A percentile compares a stretch with the other conserved stretches of the same genome.
Evolutionary conservation across 2,888 invertebrate species (phyloP).

Genomic region (Campoplex capitator): DNA sequence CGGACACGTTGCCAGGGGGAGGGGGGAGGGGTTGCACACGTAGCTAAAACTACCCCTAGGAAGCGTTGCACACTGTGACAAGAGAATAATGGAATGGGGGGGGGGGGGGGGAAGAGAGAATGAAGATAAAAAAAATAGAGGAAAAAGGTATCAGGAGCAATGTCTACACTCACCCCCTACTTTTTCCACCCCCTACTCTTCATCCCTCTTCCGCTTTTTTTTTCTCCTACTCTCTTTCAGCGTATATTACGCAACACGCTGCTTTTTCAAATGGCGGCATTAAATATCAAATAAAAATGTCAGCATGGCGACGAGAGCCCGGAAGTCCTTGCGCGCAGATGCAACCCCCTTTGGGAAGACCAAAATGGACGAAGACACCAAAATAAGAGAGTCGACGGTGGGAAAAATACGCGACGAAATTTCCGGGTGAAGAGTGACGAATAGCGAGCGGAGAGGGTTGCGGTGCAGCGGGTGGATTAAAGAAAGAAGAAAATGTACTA

Average conservation of each 20-base stretch:
- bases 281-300: constrained; percentile 67
- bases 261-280: constrained; percentile 59
- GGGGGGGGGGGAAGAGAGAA: not conserved
- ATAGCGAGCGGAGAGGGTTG: constrained; percentile 22
- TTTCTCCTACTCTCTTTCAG: not conserved
- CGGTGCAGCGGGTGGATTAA: not conserved
- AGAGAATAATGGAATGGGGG: constrained; percentile 34
- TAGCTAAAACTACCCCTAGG: constrained; percentile 33
- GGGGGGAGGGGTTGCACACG: constrained; percentile 16
- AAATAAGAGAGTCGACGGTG: not conserved
- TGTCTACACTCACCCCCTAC: constrained; percentile 28
- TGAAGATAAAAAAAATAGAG: constrained; percentile 6
- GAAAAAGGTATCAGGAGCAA: constrained; percentile 24
- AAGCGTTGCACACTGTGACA: constrained; percentile 27
- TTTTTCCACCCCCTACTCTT: not conserved
- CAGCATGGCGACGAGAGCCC: constrained; percentile 50
- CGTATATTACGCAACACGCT: constrained; percentile 35
- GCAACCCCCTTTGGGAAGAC: constrained; percentile 14
- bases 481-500: constrained; percentile 3
- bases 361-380: constrained; percentile 1
- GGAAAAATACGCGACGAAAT: constrained; percentile 49
- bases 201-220: not conserved
- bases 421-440: constrained; percentile 65
- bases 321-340: constrained; percentile 18
- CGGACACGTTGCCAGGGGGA: not conserved